Evolutionary conservation across 2,797 vertebrate species (phyloP), one percentile per base, ranked within the genome.

Genomic region (Alca torda): DNA sequence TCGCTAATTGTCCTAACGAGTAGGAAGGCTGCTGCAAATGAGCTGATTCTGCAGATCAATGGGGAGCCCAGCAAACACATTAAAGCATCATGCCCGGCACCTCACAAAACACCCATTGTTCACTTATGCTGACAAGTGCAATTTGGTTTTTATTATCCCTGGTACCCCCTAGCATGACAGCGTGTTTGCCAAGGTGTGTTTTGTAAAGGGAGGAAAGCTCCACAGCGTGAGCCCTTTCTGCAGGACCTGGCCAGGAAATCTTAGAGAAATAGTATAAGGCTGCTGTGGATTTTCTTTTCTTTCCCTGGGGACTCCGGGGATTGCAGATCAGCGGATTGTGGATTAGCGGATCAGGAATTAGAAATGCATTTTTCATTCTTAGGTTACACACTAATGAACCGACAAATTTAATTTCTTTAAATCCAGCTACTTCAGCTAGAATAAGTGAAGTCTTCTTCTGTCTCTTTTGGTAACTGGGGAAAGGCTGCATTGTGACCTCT

Each of bases 361-460:
- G 76, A 92, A 93, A 92, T 81, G 76, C 69, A 15, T 87, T 95
- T 96, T 86, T 90, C 84, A 51, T 95, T 94, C 84, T 83, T 95
- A 41, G 16, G 89, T 95, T 94, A 61, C 88, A 95, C 85, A 24
- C 93, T 96, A 96, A 96, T 96, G 92, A 97, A 92, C 78, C 85
- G 93, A 84, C 80, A 95, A 96, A 96, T 95, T 93, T 91, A 89
- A 85, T 95, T 92, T 96, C 86, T 96, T 84, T 84, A 84, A 93
- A 95, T 95, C 90, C 72, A 64, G 57, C 73, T 89, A 73, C 63
- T 95, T 96, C 85, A 78, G 84, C 73, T 81, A 68, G 84, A 93
- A 70, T 64, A 60, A 78, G 72, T 4, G 3, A 93, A 87, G 75
- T 87, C 0, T 0, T 74, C 57, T 79, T 89, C 45, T 35, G 45